Conservation (phyloP, 2,888 invertebrate species). For the Saturnia japonica region DNA sequence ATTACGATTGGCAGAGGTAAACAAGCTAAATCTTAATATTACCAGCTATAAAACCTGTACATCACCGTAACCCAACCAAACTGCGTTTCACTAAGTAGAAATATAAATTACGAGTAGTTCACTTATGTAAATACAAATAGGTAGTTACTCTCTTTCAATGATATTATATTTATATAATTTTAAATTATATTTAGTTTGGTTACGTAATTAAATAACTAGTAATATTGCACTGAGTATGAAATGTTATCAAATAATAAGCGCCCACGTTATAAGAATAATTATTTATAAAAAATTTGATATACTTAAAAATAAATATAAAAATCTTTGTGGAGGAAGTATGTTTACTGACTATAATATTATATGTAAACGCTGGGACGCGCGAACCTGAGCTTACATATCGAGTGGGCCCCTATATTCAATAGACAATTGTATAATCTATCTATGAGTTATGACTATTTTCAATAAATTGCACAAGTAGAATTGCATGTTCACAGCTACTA, state of each 20-base stretch:
- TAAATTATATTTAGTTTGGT: conserved; percentile 82
- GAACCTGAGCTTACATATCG: conserved; percentile 65
- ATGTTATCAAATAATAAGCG: conserved; percentile 82
- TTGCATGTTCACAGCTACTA: conserved; percentile 80
- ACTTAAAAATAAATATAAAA: conserved; percentile 78
- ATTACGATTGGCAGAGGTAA: conserved; percentile 82
- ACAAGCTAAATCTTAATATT: conserved; percentile 80
- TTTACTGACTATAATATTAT: conserved; percentile 67
- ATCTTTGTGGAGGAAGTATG: conserved; percentile 76
- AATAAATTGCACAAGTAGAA: conserved; percentile 81
- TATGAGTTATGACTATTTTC: conserved; percentile 80
- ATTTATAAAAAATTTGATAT: conserved; percentile 72
- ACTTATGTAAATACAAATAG: conserved; percentile 79
- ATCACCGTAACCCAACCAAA: conserved; percentile 81
- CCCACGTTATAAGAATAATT: conserved; percentile 72
- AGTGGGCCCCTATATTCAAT: conserved; percentile 80
- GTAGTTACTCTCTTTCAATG: conserved; percentile 78
- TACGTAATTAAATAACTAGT: conserved; percentile 83
- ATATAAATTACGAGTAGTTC: conserved; percentile 71
- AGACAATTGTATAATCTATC: conserved; percentile 79
- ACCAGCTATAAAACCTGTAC: conserved; percentile 82
- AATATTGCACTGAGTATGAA: conserved; percentile 84
- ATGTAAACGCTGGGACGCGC: conserved; percentile 57
- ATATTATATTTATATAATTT: conserved; percentile 69
- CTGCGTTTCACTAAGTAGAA: conserved; percentile 69